phyloP scores from a whole-genome alignment of 2,888 invertebrate species.

The Thumatha senex region DNA sequence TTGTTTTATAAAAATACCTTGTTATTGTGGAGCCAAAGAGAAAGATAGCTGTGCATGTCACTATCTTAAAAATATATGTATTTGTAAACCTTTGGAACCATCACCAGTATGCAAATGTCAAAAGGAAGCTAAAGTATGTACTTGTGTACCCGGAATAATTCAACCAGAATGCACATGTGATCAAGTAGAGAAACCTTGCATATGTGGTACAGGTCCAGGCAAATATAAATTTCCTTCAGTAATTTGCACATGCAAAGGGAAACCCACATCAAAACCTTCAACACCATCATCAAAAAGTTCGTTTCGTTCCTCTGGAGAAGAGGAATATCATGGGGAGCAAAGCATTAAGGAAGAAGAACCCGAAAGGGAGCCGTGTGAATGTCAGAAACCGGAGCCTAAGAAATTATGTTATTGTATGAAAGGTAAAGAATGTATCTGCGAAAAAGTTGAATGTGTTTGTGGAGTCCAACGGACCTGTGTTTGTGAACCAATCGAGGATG shows the following conservation, averaged over 20 bases:
- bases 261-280: slow-evolving; percentile 38
- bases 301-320: slow-evolving; percentile 11
- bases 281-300: slow-evolving; percentile 6
- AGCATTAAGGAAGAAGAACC: slow-evolving; percentile 10
- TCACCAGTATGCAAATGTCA: slow-evolving; percentile 44
- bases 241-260: slow-evolving; percentile 59
- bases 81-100: slow-evolving; percentile 55
- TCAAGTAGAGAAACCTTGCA: slow-evolving; percentile 62
- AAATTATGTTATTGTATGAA: slow-evolving; percentile 53
- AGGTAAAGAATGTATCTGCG: slow-evolving; percentile 59
- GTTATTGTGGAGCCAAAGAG: slow-evolving; percentile 63
- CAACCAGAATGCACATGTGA: slow-evolving; percentile 58
- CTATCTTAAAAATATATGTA: slow-evolving; percentile 54
- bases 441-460: slow-evolving; percentile 54
- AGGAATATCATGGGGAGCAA: slow-evolving; percentile 11
- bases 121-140: slow-evolving; percentile 5
- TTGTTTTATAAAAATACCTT: slow-evolving; percentile 60
- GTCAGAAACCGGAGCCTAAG: slow-evolving; percentile 54
- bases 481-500: slow-evolving; percentile 51
- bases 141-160: slow-evolving; percentile 50
- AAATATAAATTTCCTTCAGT: slow-evolving; percentile 55
- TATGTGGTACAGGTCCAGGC: slow-evolving; percentile 45
- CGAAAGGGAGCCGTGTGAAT: slow-evolving; percentile 50
- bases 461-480: slow-evolving; percentile 53
- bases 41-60: slow-evolving; percentile 58